Evolutionary conservation across 1,140 invertebrate species (phyloP).

Genomic region (Drosophila navojoa): DNA sequence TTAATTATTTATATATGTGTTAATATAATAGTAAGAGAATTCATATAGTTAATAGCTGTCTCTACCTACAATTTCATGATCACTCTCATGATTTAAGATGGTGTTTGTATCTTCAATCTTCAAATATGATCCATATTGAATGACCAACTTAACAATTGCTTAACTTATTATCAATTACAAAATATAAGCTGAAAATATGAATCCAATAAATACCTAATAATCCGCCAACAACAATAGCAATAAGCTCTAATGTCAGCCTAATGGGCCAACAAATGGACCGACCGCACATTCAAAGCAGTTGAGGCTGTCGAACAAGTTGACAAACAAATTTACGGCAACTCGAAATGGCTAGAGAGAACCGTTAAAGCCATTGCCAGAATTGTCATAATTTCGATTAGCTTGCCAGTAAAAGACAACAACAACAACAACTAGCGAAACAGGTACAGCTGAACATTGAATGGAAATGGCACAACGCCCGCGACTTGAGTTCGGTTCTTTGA

Average conservation of each 20-base stretch:
- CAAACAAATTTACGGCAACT: slow-evolving; percentile 72
- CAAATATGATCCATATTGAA: too few relatives aligned
- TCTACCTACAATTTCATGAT: too few relatives aligned
- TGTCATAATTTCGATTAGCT: slow-evolving; percentile 78
- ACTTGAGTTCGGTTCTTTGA: slow-evolving; percentile 41
- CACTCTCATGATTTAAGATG: too few relatives aligned
- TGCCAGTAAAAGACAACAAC: slow-evolving; percentile 35
- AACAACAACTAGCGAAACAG: slow-evolving; percentile 34
- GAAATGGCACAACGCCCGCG: slow-evolving; percentile 65
- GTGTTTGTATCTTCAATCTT: too few relatives aligned
- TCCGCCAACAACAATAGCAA: background rate
- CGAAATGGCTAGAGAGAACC: slow-evolving; percentile 25
- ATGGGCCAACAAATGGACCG: slow-evolving; percentile 28
- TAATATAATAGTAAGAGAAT: too few relatives aligned
- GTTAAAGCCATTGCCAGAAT: slow-evolving; percentile 65
- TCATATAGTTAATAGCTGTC: background rate
- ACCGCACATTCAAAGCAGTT: slow-evolving; percentile 25
- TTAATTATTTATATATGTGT: background rate
- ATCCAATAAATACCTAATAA: too few relatives aligned
- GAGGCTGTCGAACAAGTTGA: slow-evolving; percentile 63
- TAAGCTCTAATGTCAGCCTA: background rate
- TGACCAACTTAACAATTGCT: too few relatives aligned
- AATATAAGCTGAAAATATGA: too few relatives aligned
- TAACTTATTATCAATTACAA: too few relatives aligned
- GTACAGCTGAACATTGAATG: slow-evolving; percentile 11